phyloP scores from a whole-genome alignment of 2,888 invertebrate genomes.

The Hypomecis punctinalis region DNA sequence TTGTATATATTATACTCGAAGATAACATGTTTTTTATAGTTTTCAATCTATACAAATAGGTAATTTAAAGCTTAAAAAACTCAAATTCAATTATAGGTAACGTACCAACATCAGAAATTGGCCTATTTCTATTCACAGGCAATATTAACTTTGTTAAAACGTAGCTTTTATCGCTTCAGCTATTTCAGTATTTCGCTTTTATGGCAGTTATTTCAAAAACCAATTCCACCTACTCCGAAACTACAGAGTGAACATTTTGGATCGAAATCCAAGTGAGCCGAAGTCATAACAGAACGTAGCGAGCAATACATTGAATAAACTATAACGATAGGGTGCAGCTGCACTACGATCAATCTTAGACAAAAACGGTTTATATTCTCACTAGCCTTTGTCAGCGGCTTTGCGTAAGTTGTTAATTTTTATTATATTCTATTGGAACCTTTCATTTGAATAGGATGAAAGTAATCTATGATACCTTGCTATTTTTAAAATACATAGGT shows the following conservation, averaged over 20 bases:
- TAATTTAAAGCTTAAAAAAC: neutral
- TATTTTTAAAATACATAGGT: too few relatives aligned
- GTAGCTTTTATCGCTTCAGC: neutral
- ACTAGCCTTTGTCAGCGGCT: too few relatives aligned
- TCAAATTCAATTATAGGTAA: neutral
- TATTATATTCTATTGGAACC: too few relatives aligned
- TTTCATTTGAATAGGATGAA: too few relatives aligned
- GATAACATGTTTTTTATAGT: neutral
- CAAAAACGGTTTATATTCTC: too few relatives aligned
- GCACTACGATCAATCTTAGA: neutral
- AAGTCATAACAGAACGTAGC: slow-evolving; percentile 30
- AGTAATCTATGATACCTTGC: too few relatives aligned
- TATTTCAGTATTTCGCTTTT: slow-evolving; percentile 5
- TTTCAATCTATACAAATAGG: neutral
- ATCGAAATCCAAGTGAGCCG: slow-evolving; percentile 33
- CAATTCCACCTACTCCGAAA: neutral
- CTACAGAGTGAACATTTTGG: slow-evolving; percentile 20
- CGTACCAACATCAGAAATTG: slow-evolving; percentile 4
- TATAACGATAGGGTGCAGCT: slow-evolving; percentile 24
- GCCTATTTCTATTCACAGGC: slow-evolving; percentile 14
- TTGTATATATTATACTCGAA: too few relatives aligned
- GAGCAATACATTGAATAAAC: slow-evolving; percentile 40
- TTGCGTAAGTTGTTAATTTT: too few relatives aligned
- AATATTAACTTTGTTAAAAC: slow-evolving; percentile 4
- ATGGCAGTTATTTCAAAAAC: slow-evolving; percentile 1